Conservation (phyloP, 2,888 invertebrate genomes). For the Meta bourneti region DNA sequence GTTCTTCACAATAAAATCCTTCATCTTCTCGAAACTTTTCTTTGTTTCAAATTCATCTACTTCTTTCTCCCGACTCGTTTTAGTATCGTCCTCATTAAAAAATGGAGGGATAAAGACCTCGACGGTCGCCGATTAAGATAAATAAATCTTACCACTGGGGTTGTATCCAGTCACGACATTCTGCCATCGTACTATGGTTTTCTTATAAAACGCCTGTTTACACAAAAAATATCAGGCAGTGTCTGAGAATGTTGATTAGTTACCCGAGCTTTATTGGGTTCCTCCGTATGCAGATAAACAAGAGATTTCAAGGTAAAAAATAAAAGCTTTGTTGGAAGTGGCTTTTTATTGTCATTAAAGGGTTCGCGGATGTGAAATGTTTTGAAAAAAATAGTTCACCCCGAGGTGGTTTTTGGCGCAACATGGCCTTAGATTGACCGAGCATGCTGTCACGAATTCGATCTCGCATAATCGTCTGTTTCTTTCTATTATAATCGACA, state of each 20-base stretch:
- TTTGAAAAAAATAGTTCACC: not conserved
- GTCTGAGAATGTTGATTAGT: slow-evolving; percentile 48
- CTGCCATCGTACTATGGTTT: not conserved
- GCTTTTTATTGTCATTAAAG: slow-evolving; percentile 44
- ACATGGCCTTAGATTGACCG: not conserved
- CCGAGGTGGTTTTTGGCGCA: slow-evolving; percentile 1
- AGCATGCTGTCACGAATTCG: slow-evolving; percentile 62
- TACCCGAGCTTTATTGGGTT: slow-evolving; percentile 17
- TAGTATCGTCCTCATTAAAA: slow-evolving; percentile 55
- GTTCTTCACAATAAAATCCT: slow-evolving; percentile 46
- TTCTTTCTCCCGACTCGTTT: slow-evolving; percentile 35
- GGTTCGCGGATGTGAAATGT: slow-evolving; percentile 30
- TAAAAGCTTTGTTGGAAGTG: slow-evolving; percentile 19
- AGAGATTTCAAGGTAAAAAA: slow-evolving; percentile 8
- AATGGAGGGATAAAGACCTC: not conserved
- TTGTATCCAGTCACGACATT: slow-evolving; percentile 46
- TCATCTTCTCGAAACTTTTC: not conserved
- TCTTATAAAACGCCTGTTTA: not conserved
- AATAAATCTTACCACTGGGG: not conserved
- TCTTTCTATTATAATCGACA: slow-evolving; percentile 52
- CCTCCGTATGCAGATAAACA: slow-evolving; percentile 1
- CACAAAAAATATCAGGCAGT: not conserved
- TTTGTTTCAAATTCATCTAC: slow-evolving; percentile 11
- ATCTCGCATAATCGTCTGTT: slow-evolving; percentile 46
- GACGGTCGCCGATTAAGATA: not conserved